A percentile compares a stretch with the other conserved stretches of the same genome.
Conservation (phyloP, 2,113 vertebrate species). For the Mesoclemmys tuberculata region DNA sequence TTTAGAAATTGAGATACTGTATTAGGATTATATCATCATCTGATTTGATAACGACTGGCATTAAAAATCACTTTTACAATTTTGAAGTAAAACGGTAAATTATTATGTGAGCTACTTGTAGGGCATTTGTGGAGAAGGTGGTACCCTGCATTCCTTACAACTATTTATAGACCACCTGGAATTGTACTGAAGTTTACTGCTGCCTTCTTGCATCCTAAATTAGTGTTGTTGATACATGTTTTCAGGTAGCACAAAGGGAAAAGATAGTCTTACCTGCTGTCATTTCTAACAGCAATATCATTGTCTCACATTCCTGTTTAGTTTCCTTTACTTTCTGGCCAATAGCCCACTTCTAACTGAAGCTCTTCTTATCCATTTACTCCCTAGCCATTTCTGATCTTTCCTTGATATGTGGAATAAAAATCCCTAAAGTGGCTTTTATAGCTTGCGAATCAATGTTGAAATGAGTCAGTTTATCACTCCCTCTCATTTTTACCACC, state of each 20-base stretch:
- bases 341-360: neutral
- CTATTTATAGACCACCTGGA: neutral
- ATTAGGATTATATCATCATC: neutral
- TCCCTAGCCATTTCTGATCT: neutral
- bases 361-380: neutral
- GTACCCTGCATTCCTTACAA: conserved; percentile 10
- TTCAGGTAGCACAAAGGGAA: neutral
- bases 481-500: neutral
- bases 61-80: neutral
- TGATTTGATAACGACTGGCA: neutral
- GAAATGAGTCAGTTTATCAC: neutral
- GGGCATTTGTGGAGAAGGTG: neutral
- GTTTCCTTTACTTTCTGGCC: neutral
- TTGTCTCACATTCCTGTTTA: neutral
- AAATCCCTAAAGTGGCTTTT: neutral
- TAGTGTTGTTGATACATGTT: neutral
- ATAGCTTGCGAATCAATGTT: neutral
- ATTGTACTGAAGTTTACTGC: neutral
- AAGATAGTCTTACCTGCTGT: neutral
- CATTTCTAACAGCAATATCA: neutral
- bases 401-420: neutral
- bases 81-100: neutral
- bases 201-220: neutral
- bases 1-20: neutral
- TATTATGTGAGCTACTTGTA: neutral